Conservation (phyloP, 2,113 vertebrate genomes). For the Lonchura striata region DNA sequence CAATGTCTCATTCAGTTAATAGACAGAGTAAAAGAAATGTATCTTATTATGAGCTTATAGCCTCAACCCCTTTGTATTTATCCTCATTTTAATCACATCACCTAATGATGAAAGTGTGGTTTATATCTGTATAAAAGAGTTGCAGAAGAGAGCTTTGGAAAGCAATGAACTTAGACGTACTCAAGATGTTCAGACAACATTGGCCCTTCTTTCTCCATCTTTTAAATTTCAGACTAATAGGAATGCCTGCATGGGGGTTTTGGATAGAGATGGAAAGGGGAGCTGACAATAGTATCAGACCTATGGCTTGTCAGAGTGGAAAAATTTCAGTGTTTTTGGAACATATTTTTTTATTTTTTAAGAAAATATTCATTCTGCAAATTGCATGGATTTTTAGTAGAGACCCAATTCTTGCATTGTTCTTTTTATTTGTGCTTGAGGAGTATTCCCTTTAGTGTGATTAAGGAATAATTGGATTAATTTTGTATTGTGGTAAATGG, state of each 20-base stretch:
- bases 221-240: background rate
- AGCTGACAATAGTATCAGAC: background rate
- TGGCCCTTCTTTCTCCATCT: background rate
- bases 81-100: constrained; percentile 47
- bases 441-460: constrained; percentile 50
- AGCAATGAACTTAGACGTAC: background rate
- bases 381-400: background rate
- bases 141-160: background rate
- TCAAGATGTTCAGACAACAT: background rate
- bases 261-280: background rate
- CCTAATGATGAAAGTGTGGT: background rate
- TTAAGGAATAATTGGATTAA: constrained; percentile 67
- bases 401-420: background rate
- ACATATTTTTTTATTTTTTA: background rate
- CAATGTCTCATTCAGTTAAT: constrained; percentile 61
- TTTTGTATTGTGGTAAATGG: constrained; percentile 57
- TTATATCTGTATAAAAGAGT: background rate
- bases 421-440: constrained; percentile 36
- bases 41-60: constrained; percentile 28
- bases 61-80: constrained; percentile 57
- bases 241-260: background rate
- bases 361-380: background rate
- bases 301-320: background rate
- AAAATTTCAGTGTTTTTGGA: background rate
- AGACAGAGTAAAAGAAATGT: constrained; percentile 14